Base-by-base conservation (phyloP, 2,797 vertebrate genomes). In the Crenuchus spilurus region DNA sequence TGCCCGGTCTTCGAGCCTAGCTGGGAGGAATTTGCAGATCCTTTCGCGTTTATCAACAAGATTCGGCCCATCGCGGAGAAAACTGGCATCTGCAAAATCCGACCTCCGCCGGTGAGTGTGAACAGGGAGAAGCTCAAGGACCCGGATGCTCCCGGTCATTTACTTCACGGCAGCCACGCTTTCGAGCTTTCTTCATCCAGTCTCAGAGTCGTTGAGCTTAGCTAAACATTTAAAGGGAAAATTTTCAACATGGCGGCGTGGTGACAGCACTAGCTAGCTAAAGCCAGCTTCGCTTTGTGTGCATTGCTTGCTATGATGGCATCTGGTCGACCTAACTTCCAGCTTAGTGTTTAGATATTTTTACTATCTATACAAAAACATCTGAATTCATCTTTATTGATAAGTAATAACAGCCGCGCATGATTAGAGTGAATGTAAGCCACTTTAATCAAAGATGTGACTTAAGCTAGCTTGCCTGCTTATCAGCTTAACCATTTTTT, bases 1-100 rank as follows among this genome's bases (percentile, higher is more conserved):
- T 99, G 97, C 88, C 97, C 97, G 77, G 96, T 99, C 72, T 99
- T 98, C 90, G 97, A 98, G 90, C 97, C 97, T 80, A 97, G 94
- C 91, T 96, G 93, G 93, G 97, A 98, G 87, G 97, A 99, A 93
- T 98, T 99, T 77, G 87, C 86, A 22, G 96, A 98, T 85, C 96
- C 97, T 0, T 97, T 94, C 81, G 94, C 94, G 13, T 99, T 96
- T 88, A 98, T 99, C 88, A 95, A 96, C 81, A 99, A 98, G 89
- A 99, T 99, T 88, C 94, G 97, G 81, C 96, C 96, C 80, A 97
- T 98, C 80, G 97, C 96, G 11, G 96, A 99, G 86, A 96, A 95
- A 91, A 96, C 95, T 0, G 97, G 97, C 76, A 99, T 99, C 89
- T 99, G 97, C 82, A 99, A 99, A 92, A 93, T 99, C 90, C 96